phyloP scores from a whole-genome alignment of 2,113 vertebrate species.

The Nothobranchius furzeri region DNA sequence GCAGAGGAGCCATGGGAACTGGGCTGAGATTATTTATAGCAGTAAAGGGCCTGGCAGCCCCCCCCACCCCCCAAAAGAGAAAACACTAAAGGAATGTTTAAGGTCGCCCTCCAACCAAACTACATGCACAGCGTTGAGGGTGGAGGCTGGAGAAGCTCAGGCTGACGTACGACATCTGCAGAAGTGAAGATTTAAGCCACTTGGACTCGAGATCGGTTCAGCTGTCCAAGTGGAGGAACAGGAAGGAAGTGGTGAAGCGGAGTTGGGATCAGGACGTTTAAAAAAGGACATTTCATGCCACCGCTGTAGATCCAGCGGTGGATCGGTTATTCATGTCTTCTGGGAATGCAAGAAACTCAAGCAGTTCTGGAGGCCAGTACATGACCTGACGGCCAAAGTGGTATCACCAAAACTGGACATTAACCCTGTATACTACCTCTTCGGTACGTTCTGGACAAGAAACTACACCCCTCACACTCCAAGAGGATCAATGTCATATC shows the following conservation, averaged over 20 bases:
- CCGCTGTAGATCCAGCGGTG: no score
- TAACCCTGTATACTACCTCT: no score
- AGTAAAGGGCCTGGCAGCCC: conserved; percentile 53
- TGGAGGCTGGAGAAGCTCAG: conserved; percentile 37
- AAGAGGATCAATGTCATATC: no score
- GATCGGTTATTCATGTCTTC: no score
- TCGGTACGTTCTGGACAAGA: no score
- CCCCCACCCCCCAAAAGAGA: background rate
- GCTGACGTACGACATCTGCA: conserved; percentile 65
- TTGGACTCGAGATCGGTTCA: conserved; percentile 41
- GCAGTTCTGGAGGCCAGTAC: no score
- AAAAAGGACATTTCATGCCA: no score
- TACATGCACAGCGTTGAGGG: conserved; percentile 41
- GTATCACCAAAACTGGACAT: no score
- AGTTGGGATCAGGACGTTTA: conserved; percentile 37
- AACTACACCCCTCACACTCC: no score
- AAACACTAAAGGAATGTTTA: conserved; percentile 74
- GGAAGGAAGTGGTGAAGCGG: conserved; percentile 53
- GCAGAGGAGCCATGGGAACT: conserved; percentile 78
- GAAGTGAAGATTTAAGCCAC: conserved; percentile 46
- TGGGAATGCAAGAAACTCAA: no score
- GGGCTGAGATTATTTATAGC: conserved; percentile 70
- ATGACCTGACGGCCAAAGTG: no score
- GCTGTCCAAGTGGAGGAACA: conserved; percentile 37
- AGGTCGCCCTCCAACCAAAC: conserved; percentile 66